Base-by-base conservation (phyloP, 2,113 vertebrate species). In the Leucoraja erinaceus region DNA sequence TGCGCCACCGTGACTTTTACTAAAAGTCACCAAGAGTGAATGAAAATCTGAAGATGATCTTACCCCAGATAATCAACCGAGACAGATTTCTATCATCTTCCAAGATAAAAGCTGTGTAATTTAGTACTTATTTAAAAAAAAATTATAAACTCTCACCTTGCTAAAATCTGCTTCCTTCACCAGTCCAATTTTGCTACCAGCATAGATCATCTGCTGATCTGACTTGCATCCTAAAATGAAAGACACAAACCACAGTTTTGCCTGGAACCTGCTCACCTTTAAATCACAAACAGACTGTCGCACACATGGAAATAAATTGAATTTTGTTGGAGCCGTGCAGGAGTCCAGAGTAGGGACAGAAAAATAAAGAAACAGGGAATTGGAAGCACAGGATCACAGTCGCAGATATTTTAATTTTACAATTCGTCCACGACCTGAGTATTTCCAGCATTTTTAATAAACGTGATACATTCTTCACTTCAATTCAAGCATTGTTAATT, bases 141-240 rank as follows among this genome's bases (percentile, higher is more conserved):
- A 83, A 59, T 5, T 28, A n/a, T 59, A 91, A 54, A 6, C 1
- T 79, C 94, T 72, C 94, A 99, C 99, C 98, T 99, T 99, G 94
- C 98, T 98, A 94, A 99, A 94, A 66, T 98, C 95, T 63, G 97
- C 97, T 22, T 97, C 97, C 93, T 98, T 97, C 94, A 99, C 99
- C 94, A 99, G 96, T 93, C 97, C 98, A 95, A 98, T 98, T 96
- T 99, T 99, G 96, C 98, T 99, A 56, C 98, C 98, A 72, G 98
- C 99, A 81, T 99, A 99, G 98, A 99, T 99, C 98, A 99, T 99
- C 96, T 99, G 98, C 95, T 98, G 98, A 94, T 98, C 98, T 72
- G 98, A 98, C 94, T 97, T 98, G 95, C 98, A 99, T 59, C 98
- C 99, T 99, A 93, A 2, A 93, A 91, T 68, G 3, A 28, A 70